Percentiles rank a stretch among this genome's conserved stretches.
phyloP scores from a whole-genome alignment of 2,888 invertebrate genomes.

The Agrypnus murinus region DNA sequence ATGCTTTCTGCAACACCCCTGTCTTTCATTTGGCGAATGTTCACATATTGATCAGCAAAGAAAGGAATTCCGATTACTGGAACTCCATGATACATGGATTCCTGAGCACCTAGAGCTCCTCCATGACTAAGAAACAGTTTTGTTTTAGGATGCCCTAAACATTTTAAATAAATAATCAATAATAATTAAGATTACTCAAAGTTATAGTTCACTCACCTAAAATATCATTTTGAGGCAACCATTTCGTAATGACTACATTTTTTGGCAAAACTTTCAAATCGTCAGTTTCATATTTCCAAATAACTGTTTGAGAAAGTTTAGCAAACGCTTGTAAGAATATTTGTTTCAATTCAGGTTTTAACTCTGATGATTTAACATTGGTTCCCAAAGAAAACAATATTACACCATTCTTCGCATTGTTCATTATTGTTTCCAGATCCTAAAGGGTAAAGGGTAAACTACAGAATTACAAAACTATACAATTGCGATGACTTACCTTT shows the following conservation, averaged over 20 bases:
- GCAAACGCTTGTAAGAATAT: slow-evolving; percentile 61
- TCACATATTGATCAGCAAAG: slow-evolving; percentile 60
- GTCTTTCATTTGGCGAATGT: slow-evolving; percentile 60
- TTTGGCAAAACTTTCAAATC: slow-evolving; percentile 62
- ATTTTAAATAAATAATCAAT: neutral
- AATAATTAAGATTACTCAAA: too few relatives aligned
- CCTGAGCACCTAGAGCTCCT: slow-evolving; percentile 59
- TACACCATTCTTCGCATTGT: slow-evolving; percentile 62
- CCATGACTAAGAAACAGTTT: slow-evolving; percentile 53
- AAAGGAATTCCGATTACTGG: slow-evolving; percentile 60
- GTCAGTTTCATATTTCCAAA: slow-evolving; percentile 65
- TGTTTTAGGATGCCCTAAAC: slow-evolving; percentile 50
- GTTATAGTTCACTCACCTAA: slow-evolving; percentile 59
- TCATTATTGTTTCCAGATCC: slow-evolving; percentile 55
- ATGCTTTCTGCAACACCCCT: slow-evolving; percentile 57
- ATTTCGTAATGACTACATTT: slow-evolving; percentile 65
- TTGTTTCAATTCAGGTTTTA: slow-evolving; percentile 53
- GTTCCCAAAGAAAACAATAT: slow-evolving; percentile 67
- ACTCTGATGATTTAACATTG: slow-evolving; percentile 57
- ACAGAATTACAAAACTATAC: neutral
- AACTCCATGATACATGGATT: slow-evolving; percentile 53
- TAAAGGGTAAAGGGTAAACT: neutral
- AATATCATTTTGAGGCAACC: slow-evolving; percentile 68
- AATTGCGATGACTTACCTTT: slow-evolving; percentile 56
- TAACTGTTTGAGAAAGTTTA: slow-evolving; percentile 63